Percentiles rank a stretch among this genome's conserved stretches.
phyloP scores from a whole-genome alignment of 2,113 vertebrate genomes.

The Calonectris borealis region DNA sequence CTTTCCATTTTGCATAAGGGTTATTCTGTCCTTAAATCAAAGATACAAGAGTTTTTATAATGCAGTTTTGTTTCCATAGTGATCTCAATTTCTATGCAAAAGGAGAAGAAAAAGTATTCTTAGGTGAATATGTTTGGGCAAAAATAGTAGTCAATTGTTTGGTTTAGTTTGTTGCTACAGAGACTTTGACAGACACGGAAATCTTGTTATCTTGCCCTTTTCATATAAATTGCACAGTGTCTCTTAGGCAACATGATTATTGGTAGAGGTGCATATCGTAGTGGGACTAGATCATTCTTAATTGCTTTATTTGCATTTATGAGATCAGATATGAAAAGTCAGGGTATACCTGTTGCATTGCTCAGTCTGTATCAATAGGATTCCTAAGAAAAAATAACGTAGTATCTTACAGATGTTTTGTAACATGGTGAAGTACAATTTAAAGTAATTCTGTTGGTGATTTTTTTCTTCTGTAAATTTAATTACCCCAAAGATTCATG shows the following conservation, averaged over 20 bases:
- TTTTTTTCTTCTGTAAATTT: neutral
- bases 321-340: neutral
- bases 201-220: neutral
- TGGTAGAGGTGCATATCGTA: neutral
- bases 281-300: neutral
- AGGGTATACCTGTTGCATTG: neutral
- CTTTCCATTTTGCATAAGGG: neutral
- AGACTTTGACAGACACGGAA: neutral
- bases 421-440: neutral
- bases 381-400: neutral
- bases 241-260: neutral
- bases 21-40: neutral
- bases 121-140: neutral
- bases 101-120: neutral
- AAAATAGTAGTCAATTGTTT: neutral
- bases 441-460: neutral
- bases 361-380: neutral
- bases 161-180: neutral
- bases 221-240: neutral
- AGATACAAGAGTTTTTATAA: neutral
- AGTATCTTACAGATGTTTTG: neutral
- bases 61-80: neutral
- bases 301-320: neutral
- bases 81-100: neutral
- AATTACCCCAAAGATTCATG: neutral